Percentiles rank a stretch among this genome's conserved stretches.
Conservation (phyloP, 2,113 vertebrate species). For the Hyperopisus bebe region DNA sequence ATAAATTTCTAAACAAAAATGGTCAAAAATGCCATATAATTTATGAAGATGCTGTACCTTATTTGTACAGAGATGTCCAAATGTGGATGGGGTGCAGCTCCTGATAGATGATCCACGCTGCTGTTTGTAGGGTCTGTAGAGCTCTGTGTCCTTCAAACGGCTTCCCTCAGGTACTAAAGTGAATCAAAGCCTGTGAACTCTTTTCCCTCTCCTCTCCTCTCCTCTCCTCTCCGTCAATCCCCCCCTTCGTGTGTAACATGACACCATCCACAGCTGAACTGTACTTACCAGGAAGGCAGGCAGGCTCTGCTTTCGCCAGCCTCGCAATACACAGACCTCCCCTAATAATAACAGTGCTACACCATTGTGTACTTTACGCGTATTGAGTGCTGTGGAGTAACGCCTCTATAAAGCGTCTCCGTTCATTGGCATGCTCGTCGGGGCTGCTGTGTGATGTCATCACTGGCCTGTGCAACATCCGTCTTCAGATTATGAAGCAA, state of each 20-base stretch:
- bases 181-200: constrained; percentile 19
- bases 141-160: constrained; percentile 46
- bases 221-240: constrained; percentile 9
- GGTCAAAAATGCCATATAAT: not conserved
- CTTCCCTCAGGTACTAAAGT: constrained; percentile 44
- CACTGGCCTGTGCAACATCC: not conserved
- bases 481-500: not conserved
- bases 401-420: not conserved
- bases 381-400: not conserved
- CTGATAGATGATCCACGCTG: constrained; percentile 12
- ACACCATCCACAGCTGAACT: constrained; percentile 48
- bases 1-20: not conserved
- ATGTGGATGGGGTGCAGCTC: not conserved
- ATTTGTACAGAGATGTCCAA: not conserved
- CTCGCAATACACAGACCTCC: not conserved
- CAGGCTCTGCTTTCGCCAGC: not conserved
- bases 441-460: not conserved
- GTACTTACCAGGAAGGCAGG: constrained; percentile 22
- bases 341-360: not conserved
- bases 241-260: constrained; percentile 43
- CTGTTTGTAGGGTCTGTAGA: not conserved
- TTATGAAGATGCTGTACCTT: constrained; percentile 34
- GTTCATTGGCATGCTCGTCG: not conserved
- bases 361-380: not conserved
- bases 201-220: constrained; percentile 24